These are phyloP conservation scores for Acanthococcus lagerstroemiae DNA, from an alignment of 2,888 invertebrate species.

Conservation along the genomic window DNA sequence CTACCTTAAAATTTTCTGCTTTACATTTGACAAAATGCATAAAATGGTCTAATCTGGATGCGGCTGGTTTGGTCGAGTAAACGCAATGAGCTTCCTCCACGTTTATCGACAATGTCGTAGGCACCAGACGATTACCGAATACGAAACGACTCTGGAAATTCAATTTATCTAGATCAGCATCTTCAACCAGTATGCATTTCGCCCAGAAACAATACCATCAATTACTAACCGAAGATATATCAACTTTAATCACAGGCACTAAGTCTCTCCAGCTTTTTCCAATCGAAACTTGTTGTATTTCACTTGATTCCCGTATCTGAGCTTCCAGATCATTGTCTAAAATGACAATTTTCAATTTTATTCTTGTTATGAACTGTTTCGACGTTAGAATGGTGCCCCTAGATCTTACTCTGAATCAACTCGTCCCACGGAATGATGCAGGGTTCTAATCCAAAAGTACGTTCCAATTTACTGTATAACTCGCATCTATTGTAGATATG, in stretches of 20 bases:
- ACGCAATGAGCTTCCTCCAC: slow-evolving; percentile 90
- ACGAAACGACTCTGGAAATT: slow-evolving; percentile 69
- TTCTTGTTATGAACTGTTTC: background rate
- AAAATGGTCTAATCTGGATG: slow-evolving; percentile 82
- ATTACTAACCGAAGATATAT: slow-evolving; percentile 65
- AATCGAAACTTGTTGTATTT: slow-evolving; percentile 47
- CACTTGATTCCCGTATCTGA: slow-evolving; percentile 31
- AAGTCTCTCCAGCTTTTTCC: slow-evolving; percentile 82
- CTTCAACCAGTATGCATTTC: too few relatives aligned
- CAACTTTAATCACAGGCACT: slow-evolving; percentile 91
- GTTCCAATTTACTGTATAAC: slow-evolving; percentile 75
- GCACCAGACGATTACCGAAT: slow-evolving; percentile 88
- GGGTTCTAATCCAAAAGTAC: slow-evolving; percentile 73
- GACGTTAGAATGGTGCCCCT: background rate
- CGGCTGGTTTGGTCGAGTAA: slow-evolving; percentile 90
- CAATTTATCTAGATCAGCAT: too few relatives aligned
- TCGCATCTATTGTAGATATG: slow-evolving; percentile 90
- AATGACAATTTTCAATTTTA: background rate
- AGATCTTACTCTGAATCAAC: slow-evolving; percentile 24
- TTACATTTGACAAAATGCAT: slow-evolving; percentile 94
- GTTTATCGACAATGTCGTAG: slow-evolving; percentile 82
- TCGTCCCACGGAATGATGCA: slow-evolving; percentile 53
- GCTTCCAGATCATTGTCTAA: slow-evolving; percentile 44
- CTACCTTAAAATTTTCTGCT: slow-evolving; percentile 78
- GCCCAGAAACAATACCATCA: background rate